These are phyloP conservation scores for Cynoglossus semilaevis DNA, from an alignment of 2,113 vertebrate genomes.

Conservation along the genomic window DNA sequence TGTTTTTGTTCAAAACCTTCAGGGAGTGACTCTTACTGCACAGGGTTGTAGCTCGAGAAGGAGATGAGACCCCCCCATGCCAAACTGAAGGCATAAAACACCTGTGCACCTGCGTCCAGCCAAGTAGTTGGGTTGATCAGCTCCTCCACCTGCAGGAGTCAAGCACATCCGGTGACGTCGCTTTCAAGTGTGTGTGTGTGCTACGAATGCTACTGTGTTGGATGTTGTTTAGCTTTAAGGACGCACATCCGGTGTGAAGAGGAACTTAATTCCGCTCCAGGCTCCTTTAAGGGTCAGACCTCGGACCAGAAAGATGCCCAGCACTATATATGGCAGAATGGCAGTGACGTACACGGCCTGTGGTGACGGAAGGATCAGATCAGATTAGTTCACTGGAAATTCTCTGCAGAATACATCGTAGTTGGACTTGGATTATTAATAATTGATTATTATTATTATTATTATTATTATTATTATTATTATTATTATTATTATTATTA, in stretches of 20 bases:
- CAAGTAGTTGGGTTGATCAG: constrained; percentile 84
- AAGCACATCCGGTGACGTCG: not conserved
- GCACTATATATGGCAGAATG: constrained; percentile 86
- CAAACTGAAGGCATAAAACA: constrained; percentile 90
- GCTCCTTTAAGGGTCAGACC: constrained; percentile 88
- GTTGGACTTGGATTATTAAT: too few relatives aligned
- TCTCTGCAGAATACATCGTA: too few relatives aligned
- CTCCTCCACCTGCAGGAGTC: constrained; percentile 74
- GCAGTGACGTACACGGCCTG: constrained; percentile 92
- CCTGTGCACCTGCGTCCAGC: constrained; percentile 90
- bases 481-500: too few relatives aligned
- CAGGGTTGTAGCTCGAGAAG: constrained; percentile 93
- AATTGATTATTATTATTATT: too few relatives aligned
- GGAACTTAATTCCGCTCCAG: constrained; percentile 80
- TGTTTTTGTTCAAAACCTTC: not conserved
- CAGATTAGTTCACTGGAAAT: too few relatives aligned
- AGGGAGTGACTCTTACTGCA: constrained; percentile 82
- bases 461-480: too few relatives aligned
- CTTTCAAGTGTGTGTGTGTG: not conserved
- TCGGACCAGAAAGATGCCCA: constrained; percentile 88
- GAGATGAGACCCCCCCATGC: constrained; percentile 92
- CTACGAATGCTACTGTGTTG: too few relatives aligned
- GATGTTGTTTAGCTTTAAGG: not conserved
- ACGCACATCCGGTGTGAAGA: constrained; percentile 88
- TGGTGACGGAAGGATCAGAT: not conserved